A percentile compares a stretch with the other conserved stretches of the same genome.
Conservation (phyloP, 2,797 vertebrate genomes). For the Allobates femoralis region DNA sequence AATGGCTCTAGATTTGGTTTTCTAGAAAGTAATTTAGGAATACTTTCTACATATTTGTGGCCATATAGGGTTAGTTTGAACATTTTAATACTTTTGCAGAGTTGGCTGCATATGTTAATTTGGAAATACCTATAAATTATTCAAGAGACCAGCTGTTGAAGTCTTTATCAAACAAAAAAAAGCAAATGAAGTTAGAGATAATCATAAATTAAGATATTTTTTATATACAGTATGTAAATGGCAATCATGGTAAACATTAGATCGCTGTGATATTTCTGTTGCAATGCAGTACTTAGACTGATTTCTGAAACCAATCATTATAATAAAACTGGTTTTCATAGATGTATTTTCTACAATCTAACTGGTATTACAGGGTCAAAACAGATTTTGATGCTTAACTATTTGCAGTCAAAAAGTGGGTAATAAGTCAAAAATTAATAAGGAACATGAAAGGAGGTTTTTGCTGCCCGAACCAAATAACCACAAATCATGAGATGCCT, state of each 20-base stretch:
- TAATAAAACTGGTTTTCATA: background rate
- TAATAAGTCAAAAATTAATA: too few relatives aligned
- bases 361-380: background rate
- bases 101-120: background rate
- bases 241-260: background rate
- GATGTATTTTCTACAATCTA: background rate
- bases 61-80: background rate
- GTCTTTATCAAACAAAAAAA: constrained; percentile 16
- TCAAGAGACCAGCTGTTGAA: constrained; percentile 24
- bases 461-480: too few relatives aligned
- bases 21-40: too few relatives aligned
- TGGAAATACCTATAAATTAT: constrained; percentile 15
- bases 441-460: too few relatives aligned
- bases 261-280: background rate
- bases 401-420: too few relatives aligned
- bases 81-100: background rate
- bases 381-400: too few relatives aligned
- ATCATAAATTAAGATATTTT: constrained; percentile 27
- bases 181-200: constrained; percentile 9
- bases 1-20: too few relatives aligned
- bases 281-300: too few relatives aligned
- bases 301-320: background rate
- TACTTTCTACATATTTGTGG: background rate
- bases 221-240: background rate
- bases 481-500: too few relatives aligned